These are phyloP conservation scores for Alcedo atthis DNA, from an alignment of 2,797 vertebrate genomes.

Conservation along the genomic window DNA sequence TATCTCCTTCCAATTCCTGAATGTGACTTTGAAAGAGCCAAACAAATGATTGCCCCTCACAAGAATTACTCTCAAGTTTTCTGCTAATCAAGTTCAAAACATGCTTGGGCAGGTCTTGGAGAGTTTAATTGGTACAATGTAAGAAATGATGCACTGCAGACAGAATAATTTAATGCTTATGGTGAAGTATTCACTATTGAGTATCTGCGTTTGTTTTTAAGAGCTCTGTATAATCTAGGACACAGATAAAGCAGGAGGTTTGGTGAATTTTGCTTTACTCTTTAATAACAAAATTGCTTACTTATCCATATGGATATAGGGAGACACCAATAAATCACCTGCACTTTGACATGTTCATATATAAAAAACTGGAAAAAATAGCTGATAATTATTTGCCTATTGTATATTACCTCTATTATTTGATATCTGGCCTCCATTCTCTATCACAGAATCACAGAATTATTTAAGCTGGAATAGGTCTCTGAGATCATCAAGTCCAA, in stretches of 20 bases:
- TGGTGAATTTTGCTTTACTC: neutral
- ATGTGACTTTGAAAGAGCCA: neutral
- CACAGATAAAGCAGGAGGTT: neutral
- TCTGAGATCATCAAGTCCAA: too few species aligned
- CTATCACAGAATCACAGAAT: neutral
- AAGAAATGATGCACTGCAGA: neutral
- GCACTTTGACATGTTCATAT: neutral
- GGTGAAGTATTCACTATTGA: neutral
- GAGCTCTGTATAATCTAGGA: neutral
- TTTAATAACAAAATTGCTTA: neutral
- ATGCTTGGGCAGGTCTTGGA: neutral
- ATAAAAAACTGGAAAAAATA: neutral
- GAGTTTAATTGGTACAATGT: neutral
- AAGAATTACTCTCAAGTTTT: slow-evolving; percentile 11
- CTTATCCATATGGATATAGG: neutral
- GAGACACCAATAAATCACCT: neutral
- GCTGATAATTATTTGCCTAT: neutral
- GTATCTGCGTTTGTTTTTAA: neutral
- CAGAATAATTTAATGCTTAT: neutral
- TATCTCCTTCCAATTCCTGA: neutral
- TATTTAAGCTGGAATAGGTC: too few species aligned
- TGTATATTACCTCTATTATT: neutral
- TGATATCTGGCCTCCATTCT: neutral
- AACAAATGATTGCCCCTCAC: neutral
- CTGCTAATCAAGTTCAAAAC: neutral